phyloP scores from a whole-genome alignment of 2,797 vertebrate genomes.

The Alectoris magna region DNA sequence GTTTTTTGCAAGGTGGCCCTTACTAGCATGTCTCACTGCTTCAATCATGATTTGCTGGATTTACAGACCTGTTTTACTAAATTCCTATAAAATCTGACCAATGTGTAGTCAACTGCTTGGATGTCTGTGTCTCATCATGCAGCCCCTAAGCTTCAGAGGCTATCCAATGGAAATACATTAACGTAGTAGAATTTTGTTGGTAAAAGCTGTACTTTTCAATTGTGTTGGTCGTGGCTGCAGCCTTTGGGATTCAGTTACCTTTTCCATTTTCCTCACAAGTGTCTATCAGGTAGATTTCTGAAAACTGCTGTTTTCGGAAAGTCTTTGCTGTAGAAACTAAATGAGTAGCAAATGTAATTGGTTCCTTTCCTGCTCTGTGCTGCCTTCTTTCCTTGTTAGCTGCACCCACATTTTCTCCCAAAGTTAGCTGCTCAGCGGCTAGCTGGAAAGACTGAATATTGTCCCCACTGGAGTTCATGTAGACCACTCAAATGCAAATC shows the following conservation, averaged over 20 bases:
- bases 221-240: background rate
- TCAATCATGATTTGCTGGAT: background rate
- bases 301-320: background rate
- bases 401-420: background rate
- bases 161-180: slow-evolving; percentile 5
- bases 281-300: background rate
- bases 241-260: background rate
- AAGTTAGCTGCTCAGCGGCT: background rate
- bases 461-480: background rate
- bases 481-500: background rate
- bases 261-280: background rate
- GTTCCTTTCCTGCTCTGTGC: background rate
- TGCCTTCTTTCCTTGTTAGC: background rate
- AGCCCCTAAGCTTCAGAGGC: background rate
- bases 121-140: background rate
- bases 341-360: background rate
- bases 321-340: background rate
- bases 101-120: background rate
- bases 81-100: background rate
- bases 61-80: background rate
- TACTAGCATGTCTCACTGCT: background rate
- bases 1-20: background rate
- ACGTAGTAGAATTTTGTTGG: background rate
- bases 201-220: background rate
- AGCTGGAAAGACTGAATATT: background rate